Conservation (phyloP, 2,113 vertebrate genomes). For the Naja naja region DNA sequence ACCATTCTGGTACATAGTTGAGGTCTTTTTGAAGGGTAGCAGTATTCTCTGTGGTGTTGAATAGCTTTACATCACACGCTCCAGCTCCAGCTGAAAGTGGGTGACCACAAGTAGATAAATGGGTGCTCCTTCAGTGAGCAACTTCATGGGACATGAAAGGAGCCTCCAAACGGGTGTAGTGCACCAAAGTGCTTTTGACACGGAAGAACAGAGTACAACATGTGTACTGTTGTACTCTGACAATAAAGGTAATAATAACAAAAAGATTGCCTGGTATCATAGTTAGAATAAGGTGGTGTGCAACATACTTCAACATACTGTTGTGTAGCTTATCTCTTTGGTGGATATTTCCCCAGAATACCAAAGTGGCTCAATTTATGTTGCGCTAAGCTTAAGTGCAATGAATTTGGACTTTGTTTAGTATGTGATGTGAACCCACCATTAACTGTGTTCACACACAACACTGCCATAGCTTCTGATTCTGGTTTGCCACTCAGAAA, state of each 20-base stretch:
- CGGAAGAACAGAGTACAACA: not conserved
- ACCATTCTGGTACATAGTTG: too few relatives aligned
- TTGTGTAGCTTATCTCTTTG: not conserved
- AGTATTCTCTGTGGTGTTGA: too few relatives aligned
- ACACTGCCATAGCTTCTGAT: not conserved
- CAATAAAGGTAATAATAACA: too few relatives aligned
- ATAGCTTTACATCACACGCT: not conserved
- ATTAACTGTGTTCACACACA: not conserved
- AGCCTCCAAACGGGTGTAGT: not conserved
- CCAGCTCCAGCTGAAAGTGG: not conserved
- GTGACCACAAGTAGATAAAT: not conserved
- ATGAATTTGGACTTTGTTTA: not conserved
- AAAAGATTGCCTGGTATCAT: not conserved
- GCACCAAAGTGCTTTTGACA: not conserved
- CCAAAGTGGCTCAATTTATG: not conserved
- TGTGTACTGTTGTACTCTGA: too few relatives aligned
- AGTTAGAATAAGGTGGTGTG: not conserved
- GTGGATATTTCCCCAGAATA: not conserved
- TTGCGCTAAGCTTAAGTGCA: not conserved
- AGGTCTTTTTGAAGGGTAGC: too few relatives aligned
- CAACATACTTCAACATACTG: not conserved
- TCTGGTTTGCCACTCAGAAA: not conserved
- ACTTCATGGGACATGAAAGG: not conserved
- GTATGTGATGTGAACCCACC: not conserved
- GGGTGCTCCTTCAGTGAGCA: not conserved